phyloP scores from a whole-genome alignment of 2,797 vertebrate species.

The Menidia menidia region DNA sequence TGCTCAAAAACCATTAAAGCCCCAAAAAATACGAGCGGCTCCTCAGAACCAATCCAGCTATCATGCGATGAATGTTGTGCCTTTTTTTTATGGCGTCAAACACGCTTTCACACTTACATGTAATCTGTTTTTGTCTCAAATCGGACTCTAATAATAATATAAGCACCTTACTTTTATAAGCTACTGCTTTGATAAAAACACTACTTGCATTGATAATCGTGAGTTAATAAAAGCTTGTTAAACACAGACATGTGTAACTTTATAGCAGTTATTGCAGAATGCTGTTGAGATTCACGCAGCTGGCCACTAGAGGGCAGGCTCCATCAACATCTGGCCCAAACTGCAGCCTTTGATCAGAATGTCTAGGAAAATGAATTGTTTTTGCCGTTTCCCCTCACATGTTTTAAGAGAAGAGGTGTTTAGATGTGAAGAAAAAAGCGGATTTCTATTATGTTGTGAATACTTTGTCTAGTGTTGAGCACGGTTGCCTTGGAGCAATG shows the following conservation, averaged over 20 bases:
- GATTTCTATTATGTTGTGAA: too few relatives aligned
- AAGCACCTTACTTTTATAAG: conserved; percentile 2
- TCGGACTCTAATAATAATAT: conserved; percentile 7
- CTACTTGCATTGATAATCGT: conserved; percentile 11
- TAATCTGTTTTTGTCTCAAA: conserved; percentile 3
- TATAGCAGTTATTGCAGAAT: conserved; percentile 24
- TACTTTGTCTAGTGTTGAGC: too few relatives aligned
- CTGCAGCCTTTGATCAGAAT: too few relatives aligned
- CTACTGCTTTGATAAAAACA: conserved; percentile 19
- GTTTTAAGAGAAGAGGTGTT: too few relatives aligned
- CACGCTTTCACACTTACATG: conserved; percentile 11
- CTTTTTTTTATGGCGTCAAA: conserved; percentile 13
- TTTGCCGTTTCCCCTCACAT: too few relatives aligned
- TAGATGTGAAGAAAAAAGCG: too few relatives aligned
- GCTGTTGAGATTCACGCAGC: not conserved
- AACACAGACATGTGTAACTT: conserved; percentile 32
- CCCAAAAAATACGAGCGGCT: not conserved
- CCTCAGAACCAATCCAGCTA: conserved; percentile 2
- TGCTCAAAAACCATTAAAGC: conserved; percentile 85
- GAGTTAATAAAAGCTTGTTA: not conserved
- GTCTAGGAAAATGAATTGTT: too few relatives aligned
- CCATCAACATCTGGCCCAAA: conserved; percentile 26
- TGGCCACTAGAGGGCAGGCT: conserved; percentile 54
- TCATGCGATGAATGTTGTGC: conserved; percentile 7
- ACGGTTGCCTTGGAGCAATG: too few relatives aligned